A percentile compares a stretch with the other conserved stretches of the same genome.
Evolutionary conservation across 2,888 invertebrate genomes (phyloP).

Genomic region (Caenorhabditis macrosperma): DNA sequence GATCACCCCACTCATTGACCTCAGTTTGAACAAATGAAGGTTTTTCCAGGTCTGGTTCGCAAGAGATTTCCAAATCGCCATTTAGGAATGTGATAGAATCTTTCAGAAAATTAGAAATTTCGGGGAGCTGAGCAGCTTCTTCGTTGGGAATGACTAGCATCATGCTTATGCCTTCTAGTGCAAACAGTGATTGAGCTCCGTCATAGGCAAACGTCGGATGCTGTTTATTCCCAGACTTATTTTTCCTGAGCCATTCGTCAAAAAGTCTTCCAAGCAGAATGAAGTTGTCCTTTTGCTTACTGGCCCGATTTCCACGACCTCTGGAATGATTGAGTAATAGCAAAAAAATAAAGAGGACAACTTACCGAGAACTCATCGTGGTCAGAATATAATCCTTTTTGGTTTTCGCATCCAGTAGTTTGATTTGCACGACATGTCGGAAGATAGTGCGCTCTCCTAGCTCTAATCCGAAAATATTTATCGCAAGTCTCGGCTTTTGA

Average conservation of each 20-base stretch:
- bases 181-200: constrained; percentile 52
- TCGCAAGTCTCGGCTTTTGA: constrained; percentile 14
- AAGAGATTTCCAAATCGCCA: constrained; percentile 40
- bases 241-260: constrained; percentile 1
- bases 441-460: constrained; percentile 27
- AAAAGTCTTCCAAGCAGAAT: constrained; percentile 28
- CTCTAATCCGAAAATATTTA: constrained; percentile 55
- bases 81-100: constrained; percentile 47
- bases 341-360: not conserved
- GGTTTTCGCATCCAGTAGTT: constrained; percentile 35
- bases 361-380: constrained; percentile 44
- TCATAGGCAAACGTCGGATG: constrained; percentile 41
- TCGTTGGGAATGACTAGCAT: constrained; percentile 32
- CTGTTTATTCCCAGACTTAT: not conserved
- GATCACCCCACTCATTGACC: constrained; percentile 51
- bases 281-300: constrained; percentile 52
- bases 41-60: constrained; percentile 50
- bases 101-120: constrained; percentile 38
- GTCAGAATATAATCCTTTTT: constrained; percentile 53
- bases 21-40: constrained; percentile 50
- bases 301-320: constrained; percentile 53
- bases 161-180: constrained; percentile 44
- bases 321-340: constrained; percentile 12
- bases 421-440: constrained; percentile 58
- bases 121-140: constrained; percentile 18